Conservation (phyloP, 2,888 invertebrate species). For the Marronus borbonicus region DNA sequence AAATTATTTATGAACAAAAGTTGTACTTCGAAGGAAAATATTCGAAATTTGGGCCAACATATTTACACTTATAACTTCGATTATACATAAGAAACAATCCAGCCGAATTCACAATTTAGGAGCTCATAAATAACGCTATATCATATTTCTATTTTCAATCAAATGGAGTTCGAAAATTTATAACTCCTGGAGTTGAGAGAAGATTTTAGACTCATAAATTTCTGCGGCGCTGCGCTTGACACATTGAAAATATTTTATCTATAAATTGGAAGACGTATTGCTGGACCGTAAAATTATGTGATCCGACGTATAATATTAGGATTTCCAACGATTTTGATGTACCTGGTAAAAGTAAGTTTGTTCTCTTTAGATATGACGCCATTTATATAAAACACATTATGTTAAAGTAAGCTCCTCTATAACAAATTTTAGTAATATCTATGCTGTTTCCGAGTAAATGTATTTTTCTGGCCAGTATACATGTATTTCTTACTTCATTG, state of each 20-base stretch:
- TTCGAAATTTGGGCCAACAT: slow-evolving; percentile 13
- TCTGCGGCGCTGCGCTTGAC: slow-evolving; percentile 19
- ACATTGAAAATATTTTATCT: slow-evolving; percentile 25
- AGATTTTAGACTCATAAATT: slow-evolving; percentile 39
- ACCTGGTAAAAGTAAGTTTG: no score
- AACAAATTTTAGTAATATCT: no score
- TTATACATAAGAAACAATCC: slow-evolving; percentile 28
- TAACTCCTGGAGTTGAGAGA: slow-evolving; percentile 25
- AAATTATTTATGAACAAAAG: slow-evolving; percentile 36
- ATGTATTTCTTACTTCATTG: no score
- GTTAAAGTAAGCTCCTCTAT: no score
- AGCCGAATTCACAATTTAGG: slow-evolving; percentile 37
- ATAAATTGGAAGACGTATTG: slow-evolving; percentile 16
- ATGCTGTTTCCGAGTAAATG: no score
- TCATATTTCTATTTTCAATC: slow-evolving; percentile 39
- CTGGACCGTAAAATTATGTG: background rate
- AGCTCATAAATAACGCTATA: slow-evolving; percentile 35
- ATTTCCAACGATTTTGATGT: no score
- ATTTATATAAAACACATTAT: no score
- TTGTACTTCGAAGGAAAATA: slow-evolving; percentile 2
- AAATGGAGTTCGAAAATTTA: slow-evolving; percentile 33
- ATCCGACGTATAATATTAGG: no score
- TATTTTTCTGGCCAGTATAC: no score
- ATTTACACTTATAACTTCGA: slow-evolving; percentile 18
- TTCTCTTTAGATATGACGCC: no score